Base-by-base conservation (phyloP, 2,888 invertebrate species). In the Tanytarsus gracilentus region DNA sequence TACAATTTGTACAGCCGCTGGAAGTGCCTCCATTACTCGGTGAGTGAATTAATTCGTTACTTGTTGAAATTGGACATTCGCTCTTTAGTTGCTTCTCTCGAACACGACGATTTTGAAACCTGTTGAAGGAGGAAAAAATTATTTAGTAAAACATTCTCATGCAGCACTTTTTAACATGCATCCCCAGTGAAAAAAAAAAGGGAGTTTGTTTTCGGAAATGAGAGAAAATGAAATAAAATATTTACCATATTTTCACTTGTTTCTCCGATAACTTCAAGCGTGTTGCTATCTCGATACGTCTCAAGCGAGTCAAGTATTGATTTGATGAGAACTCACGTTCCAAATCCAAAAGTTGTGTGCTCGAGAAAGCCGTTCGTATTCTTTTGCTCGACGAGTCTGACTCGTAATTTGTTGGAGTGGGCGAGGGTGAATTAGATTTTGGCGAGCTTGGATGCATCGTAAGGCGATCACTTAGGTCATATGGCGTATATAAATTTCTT, bases 81-180 rank as follows among this genome's bases (percentile, higher is more conserved):
- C 92, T 92, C 68, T 94, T 95, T 79, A 95, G 95, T 73, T 90
- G 82, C 71, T 95, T 95, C 1, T n/a, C n/a, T n/a, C n/a, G n/a
- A n/a, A 95, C 95, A 2, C 94, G 79, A 5, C 94, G 81, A 72
- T 95, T 95, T 71, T 95, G 92, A 74, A 95, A 95, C 53, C 53
- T 53, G 53, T 53, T 53, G 53, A 36, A 11, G 16, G 11, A 44
- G 21, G 4, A 44, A 9, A 21, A 21, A 18, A 44, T n/a, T n/a
- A n/a, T n/a, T n/a, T n/a, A n/a, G n/a, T n/a, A n/a, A n/a, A n/a
- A n/a, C 36, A 36, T 36, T 36, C 16, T 36, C 16, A n/a, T n/a
- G 16, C n/a, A 36, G 14, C 36, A 36, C 16, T 36, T 14, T 16
- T 1, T 36, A 1, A n/a, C 4, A 36, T 36, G 33, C 11, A 33